Evolutionary conservation across 2,113 vertebrate genomes (phyloP), one percentile per base, ranked within the genome.

Genomic region (Corythoichthys intestinalis): DNA sequence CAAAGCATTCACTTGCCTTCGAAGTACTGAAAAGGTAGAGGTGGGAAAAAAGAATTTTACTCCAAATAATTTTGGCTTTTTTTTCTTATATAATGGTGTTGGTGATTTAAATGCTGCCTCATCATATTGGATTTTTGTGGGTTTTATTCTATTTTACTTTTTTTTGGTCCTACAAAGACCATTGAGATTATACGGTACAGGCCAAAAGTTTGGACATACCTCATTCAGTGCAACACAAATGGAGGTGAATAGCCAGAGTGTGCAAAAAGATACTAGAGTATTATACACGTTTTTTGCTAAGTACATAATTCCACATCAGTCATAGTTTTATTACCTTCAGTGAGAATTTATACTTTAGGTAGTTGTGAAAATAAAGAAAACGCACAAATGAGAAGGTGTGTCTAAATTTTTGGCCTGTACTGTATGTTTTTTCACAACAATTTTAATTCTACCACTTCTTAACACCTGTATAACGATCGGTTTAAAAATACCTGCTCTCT

Each of bases 1-100:
- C 62, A 57, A 83, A 83, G 79, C 70, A 70, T 54, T 70, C 56
- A 38, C 34, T 58, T 58, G 5, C 6, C 56, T 37, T 58, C 34
- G 64, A 75, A 85, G 78, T 57, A 54, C 67, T 82, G 13, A 58
- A 79, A 68, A 52, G 72, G 77, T 86, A 67, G 48, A 48, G 86
- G 65, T 71, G 63, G 72, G 10, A 41, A 60, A 44, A 28, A 7
- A 37, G 14, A 57, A 57, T 34, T 28, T 2, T 6, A 7, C 5
- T 6, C 41, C 41, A 2, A 47, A 47, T 47, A 47, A 34, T 48
- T 60, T 39, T 2, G 6, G 28, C 12, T 14, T 58, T 58, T 58
- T 58, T 11, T 56, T 56, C 9, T 28, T 44, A 44, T 37, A 6
- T 11, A 10, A 12, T 37, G 4, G 34, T 46, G 61, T 47, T 28